These are phyloP conservation scores for Philonicus albiceps DNA, from an alignment of 2,888 invertebrate species.

Conservation along the genomic window DNA sequence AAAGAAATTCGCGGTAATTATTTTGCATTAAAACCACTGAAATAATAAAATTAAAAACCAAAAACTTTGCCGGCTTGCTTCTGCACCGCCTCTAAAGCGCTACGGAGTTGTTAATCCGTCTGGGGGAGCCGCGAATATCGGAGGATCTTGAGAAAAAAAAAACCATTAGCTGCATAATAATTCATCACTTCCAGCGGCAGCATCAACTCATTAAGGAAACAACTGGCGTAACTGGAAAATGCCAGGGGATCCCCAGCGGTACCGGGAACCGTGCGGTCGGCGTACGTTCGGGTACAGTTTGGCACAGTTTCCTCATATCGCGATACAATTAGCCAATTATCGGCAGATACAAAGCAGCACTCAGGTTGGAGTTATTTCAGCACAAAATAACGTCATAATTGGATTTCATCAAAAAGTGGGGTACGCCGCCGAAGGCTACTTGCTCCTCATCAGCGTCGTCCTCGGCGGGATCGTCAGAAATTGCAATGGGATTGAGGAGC, in stretches of 20 bases:
- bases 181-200: background rate
- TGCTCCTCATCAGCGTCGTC: background rate
- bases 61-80: background rate
- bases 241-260: background rate
- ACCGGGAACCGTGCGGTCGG: background rate
- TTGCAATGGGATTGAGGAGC: background rate
- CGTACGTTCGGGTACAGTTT: background rate
- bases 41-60: constrained; percentile 18
- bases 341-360: constrained; percentile 5
- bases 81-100: background rate
- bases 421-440: background rate
- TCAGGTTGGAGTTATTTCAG: constrained; percentile 16
- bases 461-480: background rate
- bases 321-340: constrained; percentile 20
- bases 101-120: background rate
- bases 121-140: background rate
- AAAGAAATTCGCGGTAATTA: background rate
- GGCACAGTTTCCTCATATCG: background rate
- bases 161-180: constrained; percentile 15
- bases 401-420: constrained; percentile 4
- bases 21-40: constrained; percentile 11
- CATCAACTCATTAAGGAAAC: constrained; percentile 18
- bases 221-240: background rate
- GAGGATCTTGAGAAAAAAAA: background rate
- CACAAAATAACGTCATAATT: constrained; percentile 26